Percentiles rank a stretch among this genome's conserved stretches.
These are phyloP conservation scores for Semicossyphus pulcher DNA, from an alignment of 2,113 vertebrate genomes.

Conservation along the genomic window DNA sequence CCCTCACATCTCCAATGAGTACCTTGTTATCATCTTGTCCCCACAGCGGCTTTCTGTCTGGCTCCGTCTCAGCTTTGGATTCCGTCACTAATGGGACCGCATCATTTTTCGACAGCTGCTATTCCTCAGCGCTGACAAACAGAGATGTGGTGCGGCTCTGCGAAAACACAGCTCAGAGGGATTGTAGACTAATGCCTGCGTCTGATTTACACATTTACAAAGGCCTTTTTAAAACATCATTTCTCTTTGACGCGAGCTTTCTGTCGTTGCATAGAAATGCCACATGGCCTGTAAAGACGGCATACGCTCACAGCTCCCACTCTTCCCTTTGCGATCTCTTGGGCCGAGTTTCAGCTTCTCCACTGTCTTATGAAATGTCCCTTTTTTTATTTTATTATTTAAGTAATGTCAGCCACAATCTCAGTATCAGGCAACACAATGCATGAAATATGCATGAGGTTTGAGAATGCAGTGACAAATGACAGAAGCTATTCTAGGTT, in stretches of 20 bases:
- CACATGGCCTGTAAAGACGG: constrained; percentile 26
- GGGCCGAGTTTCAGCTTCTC: neutral
- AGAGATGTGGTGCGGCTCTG: constrained; percentile 54
- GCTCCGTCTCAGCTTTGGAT: constrained; percentile 64
- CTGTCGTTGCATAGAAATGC: neutral
- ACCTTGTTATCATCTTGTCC: constrained; percentile 81
- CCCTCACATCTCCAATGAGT: constrained; percentile 77
- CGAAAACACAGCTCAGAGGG: constrained; percentile 60
- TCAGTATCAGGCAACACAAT: constrained; percentile 25
- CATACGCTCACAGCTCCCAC: neutral
- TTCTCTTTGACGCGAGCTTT: constrained; percentile 32
- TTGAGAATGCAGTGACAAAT: constrained; percentile 48
- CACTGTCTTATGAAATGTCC: constrained; percentile 17
- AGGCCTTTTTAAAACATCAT: constrained; percentile 41
- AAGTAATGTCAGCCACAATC: constrained; percentile 30
- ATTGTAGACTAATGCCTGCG: constrained; percentile 61
- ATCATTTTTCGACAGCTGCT: constrained; percentile 73
- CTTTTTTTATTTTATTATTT: constrained; percentile 16
- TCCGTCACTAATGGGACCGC: constrained; percentile 75
- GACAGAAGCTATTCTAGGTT: constrained; percentile 42
- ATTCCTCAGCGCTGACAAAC: constrained; percentile 75
- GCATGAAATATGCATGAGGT: constrained; percentile 55
- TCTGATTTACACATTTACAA: constrained; percentile 73
- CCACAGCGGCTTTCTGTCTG: constrained; percentile 67
- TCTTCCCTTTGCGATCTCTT: neutral